phyloP scores from a whole-genome alignment of 2,888 invertebrate species.

The Spilarctia lutea region DNA sequence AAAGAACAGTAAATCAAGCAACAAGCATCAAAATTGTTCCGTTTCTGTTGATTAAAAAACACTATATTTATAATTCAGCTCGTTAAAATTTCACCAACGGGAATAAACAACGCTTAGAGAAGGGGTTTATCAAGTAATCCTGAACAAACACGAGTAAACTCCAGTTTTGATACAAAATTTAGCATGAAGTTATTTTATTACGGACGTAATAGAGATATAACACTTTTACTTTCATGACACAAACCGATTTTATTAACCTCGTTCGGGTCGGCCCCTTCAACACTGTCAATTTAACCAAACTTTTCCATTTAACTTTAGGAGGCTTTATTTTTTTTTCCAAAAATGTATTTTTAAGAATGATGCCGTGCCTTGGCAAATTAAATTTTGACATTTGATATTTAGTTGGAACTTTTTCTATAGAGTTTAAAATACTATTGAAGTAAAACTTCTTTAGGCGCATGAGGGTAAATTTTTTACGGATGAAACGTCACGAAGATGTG shows the following conservation, averaged over 20 bases:
- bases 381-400: slow-evolving; percentile 59
- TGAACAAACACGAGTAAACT: slow-evolving; percentile 29
- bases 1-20: not conserved
- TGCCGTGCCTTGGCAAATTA: slow-evolving; percentile 65
- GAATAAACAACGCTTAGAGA: slow-evolving; percentile 31
- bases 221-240: slow-evolving; percentile 63
- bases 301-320: slow-evolving; percentile 83
- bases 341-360: slow-evolving; percentile 73
- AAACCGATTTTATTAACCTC: slow-evolving; percentile 73
- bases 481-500: too few relatives aligned
- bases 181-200: slow-evolving; percentile 57
- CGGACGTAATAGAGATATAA: slow-evolving; percentile 59
- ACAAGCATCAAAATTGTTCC: not conserved
- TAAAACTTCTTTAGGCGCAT: too few relatives aligned
- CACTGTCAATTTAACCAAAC: slow-evolving; percentile 83
- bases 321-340: slow-evolving; percentile 63
- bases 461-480: too few relatives aligned
- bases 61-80: not conserved
- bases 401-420: slow-evolving; percentile 41
- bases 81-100: not conserved
- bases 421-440: slow-evolving; percentile 27
- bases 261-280: slow-evolving; percentile 59
- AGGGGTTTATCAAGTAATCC: slow-evolving; percentile 35
- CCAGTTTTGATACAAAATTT: slow-evolving; percentile 39
- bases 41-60: not conserved